phyloP scores from a whole-genome alignment of 37 sponge, comb jelly and placozoan genomes.

The Spongilla lacustris region DNA sequence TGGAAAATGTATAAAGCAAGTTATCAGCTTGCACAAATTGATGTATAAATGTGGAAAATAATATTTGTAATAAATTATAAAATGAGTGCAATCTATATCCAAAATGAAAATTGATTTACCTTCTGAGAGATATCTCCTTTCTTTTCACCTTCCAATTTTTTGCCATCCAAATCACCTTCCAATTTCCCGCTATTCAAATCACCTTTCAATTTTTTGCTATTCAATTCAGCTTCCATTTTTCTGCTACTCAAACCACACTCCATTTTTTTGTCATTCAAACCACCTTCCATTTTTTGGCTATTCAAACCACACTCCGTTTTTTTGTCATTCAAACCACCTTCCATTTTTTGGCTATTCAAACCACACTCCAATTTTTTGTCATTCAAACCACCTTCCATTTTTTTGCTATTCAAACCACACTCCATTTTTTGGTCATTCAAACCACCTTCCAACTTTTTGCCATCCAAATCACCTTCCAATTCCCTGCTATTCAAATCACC shows the following conservation, averaged over 20 bases:
- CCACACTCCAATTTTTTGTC: neutral
- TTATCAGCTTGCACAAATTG: conserved; percentile 1
- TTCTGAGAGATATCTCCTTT: neutral
- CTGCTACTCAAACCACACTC: neutral
- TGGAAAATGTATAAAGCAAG: neutral
- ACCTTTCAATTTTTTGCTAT: neutral
- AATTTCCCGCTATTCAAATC: neutral
- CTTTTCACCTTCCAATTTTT: neutral
- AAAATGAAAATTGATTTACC: neutral
- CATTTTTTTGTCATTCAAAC: neutral
- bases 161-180: conserved; percentile 1
- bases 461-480: neutral
- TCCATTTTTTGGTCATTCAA: neutral
- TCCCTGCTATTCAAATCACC: neutral
- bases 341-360: neutral
- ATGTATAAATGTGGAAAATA: neutral
- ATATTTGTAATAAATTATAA: neutral
- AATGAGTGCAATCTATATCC: neutral
- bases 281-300: neutral
- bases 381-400: neutral
- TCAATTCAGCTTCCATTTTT: neutral
- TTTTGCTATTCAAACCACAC: neutral
- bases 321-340: no score
- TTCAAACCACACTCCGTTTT: neutral
- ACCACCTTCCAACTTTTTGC: neutral